Evolutionary conservation across 2,888 invertebrate species (phyloP).

Genomic region (Neocrepidodera transversa): DNA sequence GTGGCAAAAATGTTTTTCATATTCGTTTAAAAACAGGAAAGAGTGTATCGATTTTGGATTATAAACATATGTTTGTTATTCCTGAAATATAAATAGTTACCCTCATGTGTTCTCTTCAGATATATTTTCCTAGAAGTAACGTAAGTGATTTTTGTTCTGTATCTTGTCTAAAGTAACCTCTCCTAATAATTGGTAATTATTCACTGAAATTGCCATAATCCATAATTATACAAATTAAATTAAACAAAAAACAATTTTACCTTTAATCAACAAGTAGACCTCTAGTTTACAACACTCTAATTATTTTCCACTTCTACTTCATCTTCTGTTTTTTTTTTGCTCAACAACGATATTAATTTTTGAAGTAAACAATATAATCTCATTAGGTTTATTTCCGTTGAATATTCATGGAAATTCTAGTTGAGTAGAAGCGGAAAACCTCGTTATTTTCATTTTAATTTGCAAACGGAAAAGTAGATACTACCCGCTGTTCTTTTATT

Average conservation of each 20-base stretch:
- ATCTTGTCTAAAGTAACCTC: too few relatives aligned
- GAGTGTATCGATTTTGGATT: too few relatives aligned
- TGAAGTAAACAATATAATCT: constrained; percentile 25
- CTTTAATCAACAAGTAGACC: constrained; percentile 12
- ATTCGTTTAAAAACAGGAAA: too few relatives aligned
- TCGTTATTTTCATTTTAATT: constrained; percentile 32
- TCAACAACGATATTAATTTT: constrained; percentile 17
- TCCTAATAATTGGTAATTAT: too few relatives aligned
- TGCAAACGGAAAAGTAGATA: constrained; percentile 26
- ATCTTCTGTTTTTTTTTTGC: not conserved
- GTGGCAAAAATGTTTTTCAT: too few relatives aligned
- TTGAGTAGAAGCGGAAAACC: constrained; percentile 23
- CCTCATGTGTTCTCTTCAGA: too few relatives aligned
- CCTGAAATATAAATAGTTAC: too few relatives aligned
- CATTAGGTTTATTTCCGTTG: constrained; percentile 27
- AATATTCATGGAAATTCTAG: constrained; percentile 27
- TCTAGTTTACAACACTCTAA: not conserved
- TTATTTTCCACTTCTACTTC: constrained; percentile 1
- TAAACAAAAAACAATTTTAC: not conserved
- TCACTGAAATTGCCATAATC: too few relatives aligned
- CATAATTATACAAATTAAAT: too few relatives aligned
- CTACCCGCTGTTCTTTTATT: constrained; percentile 26
- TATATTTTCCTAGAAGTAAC: too few relatives aligned
- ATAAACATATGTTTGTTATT: too few relatives aligned
- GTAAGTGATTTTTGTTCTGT: too few relatives aligned